A percentile compares a stretch with the other conserved stretches of the same genome.
phyloP scores from a whole-genome alignment of 2,797 vertebrate species.

The Thamnophis elegans region DNA sequence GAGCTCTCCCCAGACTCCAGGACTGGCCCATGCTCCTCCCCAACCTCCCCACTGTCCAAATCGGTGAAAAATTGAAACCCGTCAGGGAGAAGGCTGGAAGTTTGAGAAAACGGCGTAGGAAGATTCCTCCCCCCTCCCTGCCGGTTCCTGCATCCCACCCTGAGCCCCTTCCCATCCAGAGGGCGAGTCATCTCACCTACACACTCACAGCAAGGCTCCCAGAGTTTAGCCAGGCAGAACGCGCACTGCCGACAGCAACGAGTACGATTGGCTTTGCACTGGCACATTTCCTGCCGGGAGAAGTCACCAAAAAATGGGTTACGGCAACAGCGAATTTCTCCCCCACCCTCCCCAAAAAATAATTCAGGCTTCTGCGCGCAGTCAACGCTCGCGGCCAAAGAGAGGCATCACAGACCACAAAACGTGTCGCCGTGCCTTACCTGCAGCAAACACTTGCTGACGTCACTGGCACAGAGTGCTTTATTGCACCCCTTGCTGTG shows the following conservation, averaged over 20 bases:
- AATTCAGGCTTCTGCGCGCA: neutral
- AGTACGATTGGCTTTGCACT: slow-evolving; percentile 44
- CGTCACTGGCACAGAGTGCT: slow-evolving; percentile 19
- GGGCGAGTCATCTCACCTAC: slow-evolving; percentile 6
- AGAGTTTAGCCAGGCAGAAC: slow-evolving; percentile 48
- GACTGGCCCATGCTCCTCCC: too few species aligned
- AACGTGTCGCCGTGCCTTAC: neutral
- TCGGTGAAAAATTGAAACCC: neutral
- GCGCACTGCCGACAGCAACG: slow-evolving; percentile 52
- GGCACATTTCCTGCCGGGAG: slow-evolving; percentile 51
- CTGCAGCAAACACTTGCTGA: slow-evolving; percentile 34
- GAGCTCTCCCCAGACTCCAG: too few species aligned
- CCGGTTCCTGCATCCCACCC: neutral
- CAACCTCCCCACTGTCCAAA: too few species aligned
- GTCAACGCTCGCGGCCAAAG: neutral
- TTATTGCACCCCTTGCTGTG: neutral
- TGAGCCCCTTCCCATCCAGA: too few species aligned
- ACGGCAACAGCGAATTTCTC: neutral
- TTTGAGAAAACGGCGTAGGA: neutral
- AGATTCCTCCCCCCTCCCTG: too few species aligned
- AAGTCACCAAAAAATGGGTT: neutral
- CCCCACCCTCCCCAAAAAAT: neutral
- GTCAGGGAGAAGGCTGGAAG: neutral
- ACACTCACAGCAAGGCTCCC: slow-evolving; percentile 56
- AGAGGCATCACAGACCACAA: too few species aligned